Evolutionary conservation across 2,888 invertebrate genomes (phyloP), one percentile per base, ranked within the genome.

Genomic region (Encarsia formosa): DNA sequence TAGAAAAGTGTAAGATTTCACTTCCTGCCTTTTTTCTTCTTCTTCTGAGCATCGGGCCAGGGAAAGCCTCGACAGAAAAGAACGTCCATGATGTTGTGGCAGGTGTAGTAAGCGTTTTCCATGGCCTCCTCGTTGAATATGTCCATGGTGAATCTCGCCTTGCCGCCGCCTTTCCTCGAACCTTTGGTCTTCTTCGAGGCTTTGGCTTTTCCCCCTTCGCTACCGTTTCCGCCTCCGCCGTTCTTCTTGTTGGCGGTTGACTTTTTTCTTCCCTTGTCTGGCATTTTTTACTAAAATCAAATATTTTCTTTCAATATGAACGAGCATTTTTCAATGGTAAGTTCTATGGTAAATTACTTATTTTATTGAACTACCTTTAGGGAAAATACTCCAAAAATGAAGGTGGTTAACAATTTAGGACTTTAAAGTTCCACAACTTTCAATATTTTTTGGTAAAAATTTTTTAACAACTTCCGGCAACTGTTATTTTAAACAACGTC

Each of bases 21-120:
- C 73, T 82, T 77, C 74, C 81, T 88, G 43, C 87, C 87, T 66
- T 88, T 89, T 72, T 88, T 90, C 74, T 91, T 92, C 73, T 91
- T 91, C 75, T 90, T 91, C 63, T 86, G 86, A 5, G 84, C 88
- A 58, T 90, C 91, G 0, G 91, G 88, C 84, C 93, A 93, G 24
- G 88, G 86, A 71, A 94, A 95, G 0, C 95, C 95, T 59, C 94
- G 79, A 32, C 86, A 86, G 63, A 84, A 85, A 13, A 95, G 75
- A 9, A 94, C 80, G 67, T 94, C 93, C 74, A 92, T 92, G 1
- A 93, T 87, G 69, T 92, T 93, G 68, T 95, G 95, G 62, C 94
- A 94, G 1, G 89, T 91, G 67, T 90, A 91, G 71, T 95, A 94
- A 0, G 94, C 91, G 67, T 95, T 95, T 60, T 91, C 88, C 91